Evolutionary conservation across 2,888 invertebrate genomes (phyloP).

Genomic region (Polydesmus complanatus): DNA sequence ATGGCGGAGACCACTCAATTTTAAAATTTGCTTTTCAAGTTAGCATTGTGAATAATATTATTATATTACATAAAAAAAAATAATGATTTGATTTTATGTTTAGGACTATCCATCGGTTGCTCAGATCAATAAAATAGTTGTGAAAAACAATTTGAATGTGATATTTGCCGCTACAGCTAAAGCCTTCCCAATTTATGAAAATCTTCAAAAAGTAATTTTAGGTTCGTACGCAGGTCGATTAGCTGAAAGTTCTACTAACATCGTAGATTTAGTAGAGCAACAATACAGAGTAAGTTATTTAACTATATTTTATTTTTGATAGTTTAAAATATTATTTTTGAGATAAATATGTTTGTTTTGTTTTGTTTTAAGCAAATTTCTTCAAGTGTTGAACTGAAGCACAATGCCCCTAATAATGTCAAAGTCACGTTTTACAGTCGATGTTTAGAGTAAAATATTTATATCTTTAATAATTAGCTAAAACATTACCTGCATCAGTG

Average conservation of each 20-base stretch:
- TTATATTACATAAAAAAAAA: no score
- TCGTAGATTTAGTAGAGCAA: constrained; percentile 82
- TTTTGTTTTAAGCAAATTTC: constrained; percentile 61
- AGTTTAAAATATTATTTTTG: background rate
- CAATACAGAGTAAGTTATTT: constrained; percentile 58
- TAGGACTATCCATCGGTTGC: constrained; percentile 16
- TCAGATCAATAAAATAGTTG: constrained; percentile 44
- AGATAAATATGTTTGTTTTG: no score
- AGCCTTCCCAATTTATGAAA: constrained; percentile 68
- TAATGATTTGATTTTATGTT: no score
- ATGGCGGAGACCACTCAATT: no score
- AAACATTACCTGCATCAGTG: constrained; percentile 40
- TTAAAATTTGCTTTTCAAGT: no score
- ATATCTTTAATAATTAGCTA: constrained; percentile 30
- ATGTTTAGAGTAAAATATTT: constrained; percentile 31
- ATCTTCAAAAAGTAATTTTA: constrained; percentile 73
- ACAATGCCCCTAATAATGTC: constrained; percentile 67
- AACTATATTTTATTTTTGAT: background rate
- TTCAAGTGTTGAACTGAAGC: constrained; percentile 81
- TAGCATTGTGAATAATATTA: no score
- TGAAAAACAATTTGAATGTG: constrained; percentile 86
- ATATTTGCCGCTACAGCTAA: constrained; percentile 91
- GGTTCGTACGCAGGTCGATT: constrained; percentile 82
- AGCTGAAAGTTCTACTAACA: constrained; percentile 86
- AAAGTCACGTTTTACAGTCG: constrained; percentile 66